Evolutionary conservation across 2,113 vertebrate species (phyloP).

Genomic region (Rhynchopsitta pachyrhyncha): DNA sequence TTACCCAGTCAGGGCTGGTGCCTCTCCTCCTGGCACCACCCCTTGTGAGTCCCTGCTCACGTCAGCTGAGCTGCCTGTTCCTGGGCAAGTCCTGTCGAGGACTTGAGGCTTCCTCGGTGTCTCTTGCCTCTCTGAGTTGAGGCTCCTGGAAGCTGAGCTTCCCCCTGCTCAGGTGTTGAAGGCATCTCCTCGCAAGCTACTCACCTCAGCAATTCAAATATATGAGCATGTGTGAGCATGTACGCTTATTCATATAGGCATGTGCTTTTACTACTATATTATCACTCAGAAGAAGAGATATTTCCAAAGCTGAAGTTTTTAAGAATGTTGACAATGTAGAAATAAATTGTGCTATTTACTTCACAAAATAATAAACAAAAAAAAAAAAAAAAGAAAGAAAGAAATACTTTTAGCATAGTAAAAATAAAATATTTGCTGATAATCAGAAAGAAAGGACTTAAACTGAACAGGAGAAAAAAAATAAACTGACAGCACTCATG

Average conservation of each 20-base stretch:
- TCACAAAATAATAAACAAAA: not conserved
- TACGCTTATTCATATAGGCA: fast-evolving
- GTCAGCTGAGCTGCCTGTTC: too few relatives aligned
- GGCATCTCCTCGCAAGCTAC: too few relatives aligned
- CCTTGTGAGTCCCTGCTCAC: too few relatives aligned
- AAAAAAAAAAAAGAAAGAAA: not conserved
- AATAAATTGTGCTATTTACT: not conserved
- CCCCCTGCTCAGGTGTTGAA: too few relatives aligned
- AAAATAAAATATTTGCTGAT: not conserved
- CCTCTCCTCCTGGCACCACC: too few relatives aligned
- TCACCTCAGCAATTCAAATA: too few relatives aligned
- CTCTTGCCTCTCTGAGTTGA: too few relatives aligned
- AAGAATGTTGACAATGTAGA: not conserved
- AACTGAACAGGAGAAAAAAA: not conserved
- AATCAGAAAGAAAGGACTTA: not conserved
- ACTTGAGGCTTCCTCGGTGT: too few relatives aligned
- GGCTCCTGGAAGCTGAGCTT: too few relatives aligned
- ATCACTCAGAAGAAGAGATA: not conserved
- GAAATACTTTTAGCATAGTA: not conserved
- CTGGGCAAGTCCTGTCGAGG: too few relatives aligned
- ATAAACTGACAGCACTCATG: fast-evolving
- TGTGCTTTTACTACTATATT: not conserved
- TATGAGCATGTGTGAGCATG: not conserved
- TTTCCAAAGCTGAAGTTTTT: not conserved
- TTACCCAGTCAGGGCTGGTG: too few relatives aligned